Evolutionary conservation across 2,113 vertebrate species (phyloP).

Genomic region (Cygnus buccinator): DNA sequence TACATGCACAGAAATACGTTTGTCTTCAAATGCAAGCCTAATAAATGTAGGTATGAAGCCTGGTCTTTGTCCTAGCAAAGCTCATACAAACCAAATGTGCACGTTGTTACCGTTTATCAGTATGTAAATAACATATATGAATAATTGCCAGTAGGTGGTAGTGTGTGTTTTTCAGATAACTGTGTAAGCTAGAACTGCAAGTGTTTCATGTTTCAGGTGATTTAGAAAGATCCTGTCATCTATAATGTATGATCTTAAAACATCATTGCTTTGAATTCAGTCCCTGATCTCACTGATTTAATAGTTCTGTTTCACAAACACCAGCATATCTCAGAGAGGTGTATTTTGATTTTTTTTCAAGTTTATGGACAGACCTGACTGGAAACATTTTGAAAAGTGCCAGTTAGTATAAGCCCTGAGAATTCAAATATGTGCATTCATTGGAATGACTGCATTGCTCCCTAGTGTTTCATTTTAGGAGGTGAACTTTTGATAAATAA

Average conservation of each 20-base stretch:
- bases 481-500: conserved; percentile 47
- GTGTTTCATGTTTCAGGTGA: conserved; percentile 40
- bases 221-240: conserved; percentile 44
- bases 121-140: conserved; percentile 56
- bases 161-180: conserved; percentile 54
- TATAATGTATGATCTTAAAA: conserved; percentile 52
- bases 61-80: not conserved
- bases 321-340: not conserved
- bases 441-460: conserved; percentile 30
- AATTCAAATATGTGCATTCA: conserved; percentile 20
- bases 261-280: conserved; percentile 48
- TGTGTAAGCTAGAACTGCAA: conserved; percentile 9
- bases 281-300: conserved; percentile 12
- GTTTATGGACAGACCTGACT: conserved; percentile 44
- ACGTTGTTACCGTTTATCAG: not conserved
- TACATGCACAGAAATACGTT: not conserved
- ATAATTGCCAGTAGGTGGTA: conserved; percentile 70
- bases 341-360: conserved; percentile 53
- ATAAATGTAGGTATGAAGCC: not conserved
- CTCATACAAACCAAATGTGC: not conserved
- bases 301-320: conserved; percentile 52
- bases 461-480: conserved; percentile 47
- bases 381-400: conserved; percentile 45
- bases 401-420: conserved; percentile 16
- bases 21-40: not conserved